These are phyloP conservation scores for Hippasteria phrygiana DNA, from an alignment of 53 echinoderm and acorn worm genomes.

Conservation along the genomic window DNA sequence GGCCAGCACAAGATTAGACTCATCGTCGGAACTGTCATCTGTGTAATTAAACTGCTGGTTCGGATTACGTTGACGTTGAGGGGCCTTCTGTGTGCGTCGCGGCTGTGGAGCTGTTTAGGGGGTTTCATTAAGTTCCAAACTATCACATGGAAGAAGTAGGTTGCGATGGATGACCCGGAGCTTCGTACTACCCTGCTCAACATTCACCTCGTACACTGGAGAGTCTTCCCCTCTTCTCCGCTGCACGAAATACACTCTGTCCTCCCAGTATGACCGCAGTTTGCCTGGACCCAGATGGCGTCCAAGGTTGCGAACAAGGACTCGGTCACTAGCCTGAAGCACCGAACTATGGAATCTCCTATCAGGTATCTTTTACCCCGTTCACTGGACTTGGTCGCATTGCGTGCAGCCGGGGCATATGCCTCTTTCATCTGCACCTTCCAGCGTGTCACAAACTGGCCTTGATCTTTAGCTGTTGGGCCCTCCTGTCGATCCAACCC, in stretches of 20 bases:
- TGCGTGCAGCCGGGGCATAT: conserved; percentile 40
- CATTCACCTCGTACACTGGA: conserved; percentile 74
- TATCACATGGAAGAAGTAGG: conserved; percentile 28
- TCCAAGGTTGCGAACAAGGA: conserved; percentile 65
- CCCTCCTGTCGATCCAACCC: conserved; percentile 7
- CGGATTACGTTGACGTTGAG: background rate
- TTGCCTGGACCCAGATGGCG: conserved; percentile 67
- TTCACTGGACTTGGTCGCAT: conserved; percentile 26
- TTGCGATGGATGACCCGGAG: conserved; percentile 56
- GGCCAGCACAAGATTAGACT: background rate
- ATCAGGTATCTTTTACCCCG: conserved; percentile 60
- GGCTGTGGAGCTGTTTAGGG: background rate
- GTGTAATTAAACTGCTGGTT: background rate
- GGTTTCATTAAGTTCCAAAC: background rate
- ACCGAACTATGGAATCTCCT: conserved; percentile 12
- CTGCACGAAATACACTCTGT: conserved; percentile 65
- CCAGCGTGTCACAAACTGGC: conserved; percentile 9
- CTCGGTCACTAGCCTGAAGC: conserved; percentile 74
- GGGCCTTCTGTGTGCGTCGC: background rate
- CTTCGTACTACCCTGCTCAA: conserved; percentile 49
- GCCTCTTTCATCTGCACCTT: conserved; percentile 28
- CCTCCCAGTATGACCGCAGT: conserved; percentile 72
- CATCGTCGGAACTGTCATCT: conserved; percentile 25
- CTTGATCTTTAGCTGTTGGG: conserved; percentile 10
- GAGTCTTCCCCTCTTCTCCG: conserved; percentile 47